Evolutionary conservation across 2,888 invertebrate species (phyloP).

Genomic region (Adelphocoris suturalis): DNA sequence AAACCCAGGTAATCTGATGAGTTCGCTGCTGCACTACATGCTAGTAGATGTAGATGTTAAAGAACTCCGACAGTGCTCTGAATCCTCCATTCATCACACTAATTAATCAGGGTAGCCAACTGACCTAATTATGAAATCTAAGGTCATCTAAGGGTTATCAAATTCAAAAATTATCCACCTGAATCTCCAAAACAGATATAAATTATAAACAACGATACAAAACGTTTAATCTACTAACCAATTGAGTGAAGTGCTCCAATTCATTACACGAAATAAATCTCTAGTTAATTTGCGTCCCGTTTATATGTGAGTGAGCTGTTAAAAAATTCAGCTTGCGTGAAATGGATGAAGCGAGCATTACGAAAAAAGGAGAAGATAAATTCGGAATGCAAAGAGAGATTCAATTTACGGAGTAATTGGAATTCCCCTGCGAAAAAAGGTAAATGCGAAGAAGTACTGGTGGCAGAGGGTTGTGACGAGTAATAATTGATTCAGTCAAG

Average conservation of each 20-base stretch:
- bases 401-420: constrained; percentile 1
- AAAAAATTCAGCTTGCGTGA: constrained; percentile 1
- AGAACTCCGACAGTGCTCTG: too few species aligned
- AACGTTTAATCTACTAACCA: neutral
- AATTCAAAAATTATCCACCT: too few species aligned
- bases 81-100: too few species aligned
- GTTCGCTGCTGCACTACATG: too few species aligned
- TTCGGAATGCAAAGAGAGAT: constrained; percentile 7
- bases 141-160: too few species aligned
- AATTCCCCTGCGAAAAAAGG: neutral
- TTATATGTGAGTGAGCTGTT: neutral
- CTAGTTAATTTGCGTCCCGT: constrained; percentile 8
- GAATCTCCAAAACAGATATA: too few species aligned
- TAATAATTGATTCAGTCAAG: neutral
- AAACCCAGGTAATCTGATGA: too few species aligned
- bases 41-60: too few species aligned
- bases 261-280: neutral
- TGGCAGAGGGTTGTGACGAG: neutral
- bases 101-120: too few species aligned
- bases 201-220: too few species aligned
- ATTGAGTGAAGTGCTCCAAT: neutral
- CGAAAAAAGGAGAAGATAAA: neutral
- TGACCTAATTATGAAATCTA: too few species aligned
- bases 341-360: neutral
- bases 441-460: neutral